phyloP scores from a whole-genome alignment of 2,888 invertebrate species.

The Latrodectus hesperus region DNA sequence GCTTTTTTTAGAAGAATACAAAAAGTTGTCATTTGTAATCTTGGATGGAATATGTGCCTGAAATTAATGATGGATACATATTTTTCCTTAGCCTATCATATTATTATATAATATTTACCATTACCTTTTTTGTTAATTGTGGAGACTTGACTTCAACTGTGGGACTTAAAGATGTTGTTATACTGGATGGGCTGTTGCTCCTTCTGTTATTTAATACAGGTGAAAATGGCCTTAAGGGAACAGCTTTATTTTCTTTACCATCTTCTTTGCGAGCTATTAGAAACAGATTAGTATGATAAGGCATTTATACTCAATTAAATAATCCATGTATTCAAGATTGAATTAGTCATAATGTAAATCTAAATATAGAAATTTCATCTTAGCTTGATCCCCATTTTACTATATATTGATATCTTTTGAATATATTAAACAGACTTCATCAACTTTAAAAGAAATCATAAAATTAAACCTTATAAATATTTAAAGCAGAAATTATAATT shows the following conservation, averaged over 20 bases:
- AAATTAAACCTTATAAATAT: not conserved
- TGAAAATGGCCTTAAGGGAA: slow-evolving; percentile 66
- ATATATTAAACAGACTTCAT: too few relatives aligned
- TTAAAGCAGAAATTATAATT: not conserved
- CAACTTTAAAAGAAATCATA: too few relatives aligned
- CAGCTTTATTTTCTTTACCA: slow-evolving; percentile 70
- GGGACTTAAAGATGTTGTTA: slow-evolving; percentile 73
- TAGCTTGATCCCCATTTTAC: not conserved
- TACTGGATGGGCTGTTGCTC: slow-evolving; percentile 68
- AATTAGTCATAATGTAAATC: too few relatives aligned
- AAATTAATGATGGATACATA: too few relatives aligned
- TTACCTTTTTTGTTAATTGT: slow-evolving; percentile 75
- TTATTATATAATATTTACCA: slow-evolving; percentile 20
- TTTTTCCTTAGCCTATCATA: too few relatives aligned
- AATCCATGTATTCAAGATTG: too few relatives aligned
- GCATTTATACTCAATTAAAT: too few relatives aligned
- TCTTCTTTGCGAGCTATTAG: slow-evolving; percentile 63
- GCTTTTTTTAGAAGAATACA: too few relatives aligned
- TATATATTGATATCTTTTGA: not conserved
- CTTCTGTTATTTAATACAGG: slow-evolving; percentile 70
- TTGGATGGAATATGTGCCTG: too few relatives aligned
- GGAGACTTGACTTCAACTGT: slow-evolving; percentile 77
- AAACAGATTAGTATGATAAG: too few relatives aligned
- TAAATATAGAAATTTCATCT: too few relatives aligned
- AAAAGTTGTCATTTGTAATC: too few relatives aligned